A percentile compares a stretch with the other conserved stretches of the same genome.
Evolutionary conservation across 1,140 invertebrate genomes (phyloP).

Genomic region (Heliconius melpomene): DNA sequence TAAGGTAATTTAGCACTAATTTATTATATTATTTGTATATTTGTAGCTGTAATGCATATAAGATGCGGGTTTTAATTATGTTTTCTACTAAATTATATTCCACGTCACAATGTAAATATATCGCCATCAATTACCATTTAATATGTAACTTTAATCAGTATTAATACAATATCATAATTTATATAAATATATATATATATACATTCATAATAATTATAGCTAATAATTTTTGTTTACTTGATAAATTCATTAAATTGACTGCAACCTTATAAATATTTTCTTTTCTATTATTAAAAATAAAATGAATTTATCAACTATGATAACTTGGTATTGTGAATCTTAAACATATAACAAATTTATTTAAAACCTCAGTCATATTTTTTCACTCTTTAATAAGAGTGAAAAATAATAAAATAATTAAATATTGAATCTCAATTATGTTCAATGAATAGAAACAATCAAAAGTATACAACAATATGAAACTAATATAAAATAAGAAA

Average conservation of each 20-base stretch:
- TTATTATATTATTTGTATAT: conserved; percentile 60
- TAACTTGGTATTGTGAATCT: background rate
- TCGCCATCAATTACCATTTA: conserved; percentile 71
- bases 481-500: background rate
- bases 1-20: conserved; percentile 38
- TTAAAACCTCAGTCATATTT: background rate
- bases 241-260: background rate
- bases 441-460: background rate
- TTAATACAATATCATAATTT: conserved; percentile 74
- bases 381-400: too few species aligned
- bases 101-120: conserved; percentile 70
- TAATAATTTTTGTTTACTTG: conserved; percentile 4
- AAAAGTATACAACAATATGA: background rate
- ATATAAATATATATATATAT: conserved; percentile 45
- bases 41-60: conserved; percentile 59
- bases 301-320: background rate
- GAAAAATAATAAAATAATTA: too few species aligned
- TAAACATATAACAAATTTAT: background rate
- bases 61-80: conserved; percentile 57
- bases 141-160: conserved; percentile 77
- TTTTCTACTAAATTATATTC: conserved; percentile 69
- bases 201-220: background rate
- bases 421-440: background rate
- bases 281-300: background rate
- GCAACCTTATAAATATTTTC: background rate